Evolutionary conservation across 2,888 invertebrate species (phyloP).

Genomic region (Halictus quadricinctus): DNA sequence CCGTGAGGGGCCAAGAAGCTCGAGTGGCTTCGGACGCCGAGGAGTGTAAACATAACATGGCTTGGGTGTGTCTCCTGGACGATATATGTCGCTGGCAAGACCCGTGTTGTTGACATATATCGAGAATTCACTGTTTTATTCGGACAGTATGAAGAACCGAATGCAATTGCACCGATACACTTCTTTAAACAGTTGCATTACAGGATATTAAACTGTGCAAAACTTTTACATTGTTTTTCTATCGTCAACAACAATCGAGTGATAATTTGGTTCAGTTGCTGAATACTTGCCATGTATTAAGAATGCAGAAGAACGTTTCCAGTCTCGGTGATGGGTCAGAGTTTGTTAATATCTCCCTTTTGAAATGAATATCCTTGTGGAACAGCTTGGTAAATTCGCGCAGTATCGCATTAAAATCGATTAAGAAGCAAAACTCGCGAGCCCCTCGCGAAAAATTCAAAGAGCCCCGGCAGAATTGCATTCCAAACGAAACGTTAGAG

Average conservation of each 20-base stretch:
- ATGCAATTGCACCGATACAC: too few relatives aligned
- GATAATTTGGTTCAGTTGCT: background rate
- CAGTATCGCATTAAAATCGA: background rate
- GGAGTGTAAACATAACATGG: too few relatives aligned
- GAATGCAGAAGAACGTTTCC: background rate
- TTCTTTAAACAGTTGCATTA: too few relatives aligned
- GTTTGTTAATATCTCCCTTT: background rate
- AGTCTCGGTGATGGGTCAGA: too few relatives aligned
- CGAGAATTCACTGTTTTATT: too few relatives aligned
- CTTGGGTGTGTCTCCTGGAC: too few relatives aligned
- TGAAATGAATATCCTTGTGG: background rate
- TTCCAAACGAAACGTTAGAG: conserved; percentile 4
- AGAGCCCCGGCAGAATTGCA: background rate
- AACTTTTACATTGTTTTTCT: background rate
- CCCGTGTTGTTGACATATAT: too few relatives aligned
- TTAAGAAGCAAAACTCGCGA: background rate
- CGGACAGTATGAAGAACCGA: too few relatives aligned
- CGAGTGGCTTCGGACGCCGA: too few relatives aligned
- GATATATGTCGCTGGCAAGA: too few relatives aligned
- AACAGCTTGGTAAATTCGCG: background rate
- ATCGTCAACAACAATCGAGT: background rate
- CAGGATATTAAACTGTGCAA: too few relatives aligned
- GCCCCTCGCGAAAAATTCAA: background rate
- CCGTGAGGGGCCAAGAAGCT: too few relatives aligned
- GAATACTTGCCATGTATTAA: background rate